Conservation (phyloP, 2,888 invertebrate genomes). For the Synergus gifuensis region DNA sequence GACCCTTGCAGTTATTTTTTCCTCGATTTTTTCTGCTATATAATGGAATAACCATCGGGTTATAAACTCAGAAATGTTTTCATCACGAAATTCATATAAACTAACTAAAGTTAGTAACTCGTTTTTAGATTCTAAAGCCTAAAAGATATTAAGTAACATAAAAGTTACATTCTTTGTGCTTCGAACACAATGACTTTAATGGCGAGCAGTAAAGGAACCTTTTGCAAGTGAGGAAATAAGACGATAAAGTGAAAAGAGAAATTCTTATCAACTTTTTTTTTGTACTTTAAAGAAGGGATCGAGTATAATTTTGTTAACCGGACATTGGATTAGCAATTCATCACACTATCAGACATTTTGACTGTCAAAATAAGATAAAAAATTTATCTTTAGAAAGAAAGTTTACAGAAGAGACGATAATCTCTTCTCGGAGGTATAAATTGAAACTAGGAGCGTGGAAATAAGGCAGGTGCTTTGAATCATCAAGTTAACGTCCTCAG, state of each 20-base stretch:
- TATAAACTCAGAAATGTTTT: background rate
- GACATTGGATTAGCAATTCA: background rate
- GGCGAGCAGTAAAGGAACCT: background rate
- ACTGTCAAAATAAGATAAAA: background rate
- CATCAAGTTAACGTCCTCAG: constrained; percentile 13
- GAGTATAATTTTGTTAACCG: background rate
- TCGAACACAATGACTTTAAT: background rate
- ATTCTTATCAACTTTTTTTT: background rate
- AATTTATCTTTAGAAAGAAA: constrained; percentile 11
- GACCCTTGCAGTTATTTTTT: background rate
- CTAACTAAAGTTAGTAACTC: background rate
- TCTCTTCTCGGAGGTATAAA: background rate
- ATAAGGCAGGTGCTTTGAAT: constrained; percentile 37
- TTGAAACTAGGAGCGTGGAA: constrained; percentile 30
- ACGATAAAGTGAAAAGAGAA: background rate
- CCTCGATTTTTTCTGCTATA: background rate
- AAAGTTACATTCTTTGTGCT: background rate
- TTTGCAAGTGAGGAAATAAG: background rate
- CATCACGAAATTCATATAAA: background rate
- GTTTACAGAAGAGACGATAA: constrained; percentile 7
- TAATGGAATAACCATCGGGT: background rate
- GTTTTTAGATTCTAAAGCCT: background rate
- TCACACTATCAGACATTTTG: background rate
- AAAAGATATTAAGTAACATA: background rate
- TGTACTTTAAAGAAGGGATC: background rate